These are phyloP conservation scores for Cephus spinipes DNA, from an alignment of 2,888 invertebrate genomes.

Conservation along the genomic window DNA sequence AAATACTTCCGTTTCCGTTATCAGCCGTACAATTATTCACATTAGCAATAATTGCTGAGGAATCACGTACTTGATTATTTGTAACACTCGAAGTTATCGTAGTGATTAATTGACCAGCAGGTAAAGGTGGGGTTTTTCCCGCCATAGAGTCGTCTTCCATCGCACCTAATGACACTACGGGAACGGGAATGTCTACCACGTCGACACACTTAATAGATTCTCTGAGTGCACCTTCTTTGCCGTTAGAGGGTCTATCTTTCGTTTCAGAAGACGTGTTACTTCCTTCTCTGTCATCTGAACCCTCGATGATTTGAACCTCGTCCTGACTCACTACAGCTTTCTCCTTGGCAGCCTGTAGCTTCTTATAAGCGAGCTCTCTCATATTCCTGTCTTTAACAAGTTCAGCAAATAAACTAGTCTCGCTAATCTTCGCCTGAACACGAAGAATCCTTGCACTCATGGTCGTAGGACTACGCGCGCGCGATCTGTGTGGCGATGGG, in stretches of 20 bases:
- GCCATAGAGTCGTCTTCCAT: slow-evolving; percentile 23
- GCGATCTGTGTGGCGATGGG: slow-evolving; percentile 55
- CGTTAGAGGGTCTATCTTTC: slow-evolving; percentile 34
- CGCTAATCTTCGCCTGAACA: slow-evolving; percentile 81
- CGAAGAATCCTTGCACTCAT: slow-evolving; percentile 57
- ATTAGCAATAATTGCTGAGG: not conserved
- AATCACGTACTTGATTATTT: not conserved
- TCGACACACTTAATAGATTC: slow-evolving; percentile 66
- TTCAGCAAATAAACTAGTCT: slow-evolving; percentile 91
- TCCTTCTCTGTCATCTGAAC: slow-evolving; percentile 59
- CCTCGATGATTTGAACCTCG: slow-evolving; percentile 63
- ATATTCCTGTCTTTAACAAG: slow-evolving; percentile 88
- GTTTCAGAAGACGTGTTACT: slow-evolving; percentile 47
- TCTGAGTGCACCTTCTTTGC: slow-evolving; percentile 29
- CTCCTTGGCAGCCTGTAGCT: slow-evolving; percentile 77
- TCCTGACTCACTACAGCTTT: slow-evolving; percentile 65
- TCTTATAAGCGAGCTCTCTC: slow-evolving; percentile 80
- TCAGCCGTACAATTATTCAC: slow-evolving; percentile 12
- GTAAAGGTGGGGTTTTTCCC: slow-evolving; percentile 55
- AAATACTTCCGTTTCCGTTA: slow-evolving; percentile 20
- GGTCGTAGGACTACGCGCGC: slow-evolving; percentile 58
- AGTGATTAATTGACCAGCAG: slow-evolving; percentile 19
- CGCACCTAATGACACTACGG: slow-evolving; percentile 50
- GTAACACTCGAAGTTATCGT: not conserved
- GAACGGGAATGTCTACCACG: slow-evolving; percentile 80